phyloP scores from a whole-genome alignment of 2,113 vertebrate genomes.

The Cyphomyrus plagiostoma region DNA sequence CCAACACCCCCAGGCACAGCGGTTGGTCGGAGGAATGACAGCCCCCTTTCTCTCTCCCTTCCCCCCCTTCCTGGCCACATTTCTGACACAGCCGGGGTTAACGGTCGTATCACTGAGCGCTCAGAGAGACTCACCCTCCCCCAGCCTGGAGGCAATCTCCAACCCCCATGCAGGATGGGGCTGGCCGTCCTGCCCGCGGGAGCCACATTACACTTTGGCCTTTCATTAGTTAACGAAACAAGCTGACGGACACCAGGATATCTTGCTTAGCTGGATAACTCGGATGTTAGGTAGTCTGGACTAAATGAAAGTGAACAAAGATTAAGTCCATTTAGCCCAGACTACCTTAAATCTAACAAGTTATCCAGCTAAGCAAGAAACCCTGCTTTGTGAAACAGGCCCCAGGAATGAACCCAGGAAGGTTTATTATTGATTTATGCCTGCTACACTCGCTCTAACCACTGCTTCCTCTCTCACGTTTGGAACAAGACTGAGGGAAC shows the following conservation, averaged over 20 bases:
- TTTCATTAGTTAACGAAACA: background rate
- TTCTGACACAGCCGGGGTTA: conserved; percentile 1
- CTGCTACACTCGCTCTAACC: too few species aligned
- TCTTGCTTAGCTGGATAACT: too few species aligned
- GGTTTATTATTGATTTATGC: background rate
- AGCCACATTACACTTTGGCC: background rate
- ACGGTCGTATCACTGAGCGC: background rate
- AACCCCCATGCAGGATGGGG: background rate
- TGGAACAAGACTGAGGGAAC: too few species aligned
- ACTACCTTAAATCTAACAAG: too few species aligned
- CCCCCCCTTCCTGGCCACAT: conserved; percentile 11
- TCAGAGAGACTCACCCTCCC: background rate
- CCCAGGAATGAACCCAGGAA: background rate
- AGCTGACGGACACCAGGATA: too few species aligned
- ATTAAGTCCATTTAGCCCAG: too few species aligned
- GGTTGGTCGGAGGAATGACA: background rate
- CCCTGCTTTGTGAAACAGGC: too few species aligned
- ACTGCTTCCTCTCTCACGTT: too few species aligned
- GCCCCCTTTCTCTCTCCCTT: background rate
- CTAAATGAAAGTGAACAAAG: too few species aligned
- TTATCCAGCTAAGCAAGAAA: too few species aligned
- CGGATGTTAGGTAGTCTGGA: too few species aligned
- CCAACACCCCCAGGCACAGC: background rate
- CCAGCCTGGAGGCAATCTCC: background rate
- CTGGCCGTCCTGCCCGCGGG: background rate